These are phyloP conservation scores for Apoda limacodes DNA, from an alignment of 2,888 invertebrate species.

Conservation along the genomic window DNA sequence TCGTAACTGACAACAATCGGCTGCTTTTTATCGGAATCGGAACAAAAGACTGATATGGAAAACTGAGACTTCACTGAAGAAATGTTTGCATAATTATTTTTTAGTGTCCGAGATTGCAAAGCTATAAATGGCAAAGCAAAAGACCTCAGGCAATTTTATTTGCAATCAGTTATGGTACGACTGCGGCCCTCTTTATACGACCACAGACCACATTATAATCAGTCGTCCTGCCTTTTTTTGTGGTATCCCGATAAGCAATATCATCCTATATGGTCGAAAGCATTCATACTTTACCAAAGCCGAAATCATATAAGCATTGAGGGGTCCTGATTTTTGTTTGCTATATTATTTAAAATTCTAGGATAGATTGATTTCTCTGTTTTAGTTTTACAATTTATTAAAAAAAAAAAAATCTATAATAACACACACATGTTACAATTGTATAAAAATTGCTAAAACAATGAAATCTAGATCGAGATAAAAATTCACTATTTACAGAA, in stretches of 20 bases:
- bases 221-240: constrained; percentile 54
- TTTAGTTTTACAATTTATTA: too few relatives aligned
- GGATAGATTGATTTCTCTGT: too few relatives aligned
- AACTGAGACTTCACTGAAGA: constrained; percentile 36
- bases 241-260: constrained; percentile 35
- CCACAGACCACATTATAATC: constrained; percentile 68
- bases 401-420: too few relatives aligned
- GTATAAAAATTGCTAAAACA: too few relatives aligned
- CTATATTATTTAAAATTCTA: too few relatives aligned
- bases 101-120: constrained; percentile 59
- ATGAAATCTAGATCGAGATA: too few relatives aligned
- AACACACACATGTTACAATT: too few relatives aligned
- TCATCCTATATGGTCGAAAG: constrained; percentile 31
- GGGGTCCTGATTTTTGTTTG: too few relatives aligned
- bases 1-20: constrained; percentile 36
- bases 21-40: constrained; percentile 36
- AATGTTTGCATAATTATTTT: constrained; percentile 55
- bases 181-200: constrained; percentile 64
- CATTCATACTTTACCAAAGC: too few relatives aligned
- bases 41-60: constrained; percentile 44
- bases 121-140: constrained; percentile 58
- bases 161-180: constrained; percentile 68
- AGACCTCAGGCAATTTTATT: constrained; percentile 59
- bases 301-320: too few relatives aligned
- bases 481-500: too few relatives aligned